Conservation (phyloP, 2,113 vertebrate genomes). For the Apodemus speciosus region DNA sequence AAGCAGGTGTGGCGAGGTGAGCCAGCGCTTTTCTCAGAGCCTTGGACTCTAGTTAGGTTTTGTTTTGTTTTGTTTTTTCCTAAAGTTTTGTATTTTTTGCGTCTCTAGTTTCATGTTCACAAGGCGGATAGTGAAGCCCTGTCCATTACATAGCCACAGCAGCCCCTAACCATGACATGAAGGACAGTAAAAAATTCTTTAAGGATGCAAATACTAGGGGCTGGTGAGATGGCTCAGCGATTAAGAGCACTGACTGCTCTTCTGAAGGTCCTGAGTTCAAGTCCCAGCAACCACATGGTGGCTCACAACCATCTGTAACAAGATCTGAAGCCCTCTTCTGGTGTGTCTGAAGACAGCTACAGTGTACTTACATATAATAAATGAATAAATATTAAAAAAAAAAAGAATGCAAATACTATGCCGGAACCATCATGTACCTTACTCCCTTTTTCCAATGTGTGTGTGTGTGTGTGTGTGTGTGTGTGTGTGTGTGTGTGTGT, state of each 20-base stretch:
- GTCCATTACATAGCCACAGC: not conserved
- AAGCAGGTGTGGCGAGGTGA: not conserved
- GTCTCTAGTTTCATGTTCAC: not conserved
- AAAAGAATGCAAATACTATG: not conserved
- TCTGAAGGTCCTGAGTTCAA: too few relatives aligned
- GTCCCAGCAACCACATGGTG: too few relatives aligned
- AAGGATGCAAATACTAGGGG: not conserved
- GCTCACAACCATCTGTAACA: too few relatives aligned
- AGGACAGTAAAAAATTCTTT: not conserved
- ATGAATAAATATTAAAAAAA: too few relatives aligned
- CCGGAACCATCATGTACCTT: not conserved
- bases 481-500: not conserved
- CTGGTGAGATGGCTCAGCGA: too few relatives aligned
- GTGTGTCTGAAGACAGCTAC: too few relatives aligned
- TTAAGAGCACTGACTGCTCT: too few relatives aligned
- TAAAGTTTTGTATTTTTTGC: not conserved
- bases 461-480: not conserved
- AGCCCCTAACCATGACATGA: not conserved
- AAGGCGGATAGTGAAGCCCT: not conserved
- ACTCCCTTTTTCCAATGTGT: too few relatives aligned
- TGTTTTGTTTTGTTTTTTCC: not conserved
- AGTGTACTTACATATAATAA: too few relatives aligned
- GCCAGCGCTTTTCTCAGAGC: not conserved
- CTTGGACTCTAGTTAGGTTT: not conserved
- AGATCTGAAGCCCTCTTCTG: too few relatives aligned